A percentile compares a stretch with the other conserved stretches of the same genome.
Evolutionary conservation across 2,888 invertebrate genomes (phyloP).

Genomic region (Ganaspis brasiliensis): DNA sequence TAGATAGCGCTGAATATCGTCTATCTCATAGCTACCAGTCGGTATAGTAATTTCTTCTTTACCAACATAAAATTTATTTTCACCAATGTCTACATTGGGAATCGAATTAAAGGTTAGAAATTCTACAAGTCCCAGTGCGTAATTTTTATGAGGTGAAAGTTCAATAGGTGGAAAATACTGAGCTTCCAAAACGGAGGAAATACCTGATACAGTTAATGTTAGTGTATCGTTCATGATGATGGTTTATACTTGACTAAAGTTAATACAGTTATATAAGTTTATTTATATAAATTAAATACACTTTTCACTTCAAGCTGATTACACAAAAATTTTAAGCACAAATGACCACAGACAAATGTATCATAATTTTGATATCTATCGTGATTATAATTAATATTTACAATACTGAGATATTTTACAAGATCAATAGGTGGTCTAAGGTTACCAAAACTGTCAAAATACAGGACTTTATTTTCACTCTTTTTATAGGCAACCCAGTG

Average conservation of each 20-base stretch:
- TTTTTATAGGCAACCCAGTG: constrained; percentile 60
- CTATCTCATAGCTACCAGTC: neutral
- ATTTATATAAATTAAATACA: too few species aligned
- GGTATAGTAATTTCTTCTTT: constrained; percentile 12
- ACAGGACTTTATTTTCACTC: constrained; percentile 36
- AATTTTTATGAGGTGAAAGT: constrained; percentile 59
- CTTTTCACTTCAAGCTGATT: too few species aligned
- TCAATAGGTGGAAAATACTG: constrained; percentile 68
- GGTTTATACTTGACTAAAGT: neutral
- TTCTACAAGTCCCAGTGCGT: constrained; percentile 67
- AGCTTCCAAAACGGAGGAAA: constrained; percentile 60
- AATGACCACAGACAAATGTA: constrained; percentile 38
- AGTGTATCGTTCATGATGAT: constrained; percentile 57
- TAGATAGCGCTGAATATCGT: neutral
- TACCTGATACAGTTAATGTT: constrained; percentile 68
- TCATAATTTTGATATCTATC: constrained; percentile 45
- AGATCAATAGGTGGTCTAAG: constrained; percentile 48
- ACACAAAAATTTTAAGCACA: constrained; percentile 46
- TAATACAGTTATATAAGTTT: neutral
- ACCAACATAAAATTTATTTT: constrained; percentile 67
- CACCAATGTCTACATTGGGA: constrained; percentile 70
- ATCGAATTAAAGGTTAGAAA: constrained; percentile 69
- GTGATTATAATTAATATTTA: constrained; percentile 55
- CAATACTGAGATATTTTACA: constrained; percentile 46
- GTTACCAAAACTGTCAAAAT: constrained; percentile 59